Conservation (phyloP, 2,888 invertebrate genomes). For the Aphrophora alni region DNA sequence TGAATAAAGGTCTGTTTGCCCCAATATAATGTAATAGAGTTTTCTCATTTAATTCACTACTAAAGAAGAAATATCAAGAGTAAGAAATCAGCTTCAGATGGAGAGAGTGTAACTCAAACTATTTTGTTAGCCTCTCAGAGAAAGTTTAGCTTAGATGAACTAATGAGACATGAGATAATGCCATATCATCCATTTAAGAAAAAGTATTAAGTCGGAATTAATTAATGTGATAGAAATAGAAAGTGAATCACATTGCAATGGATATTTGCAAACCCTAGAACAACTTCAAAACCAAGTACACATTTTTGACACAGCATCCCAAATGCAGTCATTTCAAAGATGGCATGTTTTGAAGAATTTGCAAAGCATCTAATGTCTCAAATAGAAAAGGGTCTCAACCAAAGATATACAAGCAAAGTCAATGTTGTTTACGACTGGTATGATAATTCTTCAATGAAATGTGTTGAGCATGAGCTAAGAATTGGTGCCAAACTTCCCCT, state of each 20-base stretch:
- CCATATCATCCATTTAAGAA: not conserved
- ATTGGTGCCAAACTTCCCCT: not conserved
- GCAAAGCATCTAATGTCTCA: not conserved
- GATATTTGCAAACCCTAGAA: not conserved
- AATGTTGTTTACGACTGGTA: slow-evolving; percentile 12
- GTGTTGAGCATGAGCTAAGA: not conserved
- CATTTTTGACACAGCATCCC: not conserved
- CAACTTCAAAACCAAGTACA: not conserved
- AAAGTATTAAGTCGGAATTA: not conserved
- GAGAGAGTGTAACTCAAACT: not conserved
- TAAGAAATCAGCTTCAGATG: too few species aligned
- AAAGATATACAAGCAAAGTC: not conserved
- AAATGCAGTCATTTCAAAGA: not conserved
- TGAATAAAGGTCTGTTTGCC: too few species aligned
- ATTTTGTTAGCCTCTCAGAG: not conserved
- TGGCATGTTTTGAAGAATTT: not conserved
- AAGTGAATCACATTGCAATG: not conserved
- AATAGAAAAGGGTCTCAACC: not conserved
- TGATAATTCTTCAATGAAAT: not conserved
- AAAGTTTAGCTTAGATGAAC: not conserved
- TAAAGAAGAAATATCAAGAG: too few species aligned
- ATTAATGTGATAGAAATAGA: not conserved
- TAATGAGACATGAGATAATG: not conserved
- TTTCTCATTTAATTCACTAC: too few species aligned
- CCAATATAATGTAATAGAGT: too few species aligned